Evolutionary conservation across 1,140 invertebrate genomes (phyloP).

Genomic region (Drosophila tani): DNA sequence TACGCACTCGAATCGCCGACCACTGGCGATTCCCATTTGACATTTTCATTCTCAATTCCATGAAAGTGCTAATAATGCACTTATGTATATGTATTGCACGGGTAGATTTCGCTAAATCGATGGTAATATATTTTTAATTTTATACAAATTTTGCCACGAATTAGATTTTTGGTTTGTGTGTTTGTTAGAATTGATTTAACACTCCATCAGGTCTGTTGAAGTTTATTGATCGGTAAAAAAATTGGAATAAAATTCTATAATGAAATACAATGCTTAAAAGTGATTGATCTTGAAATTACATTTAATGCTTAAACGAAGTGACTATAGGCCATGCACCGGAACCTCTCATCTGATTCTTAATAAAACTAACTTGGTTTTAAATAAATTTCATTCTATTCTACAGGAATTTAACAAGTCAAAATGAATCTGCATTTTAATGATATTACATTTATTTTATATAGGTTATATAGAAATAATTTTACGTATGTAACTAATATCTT

Average conservation of each 20-base stretch:
- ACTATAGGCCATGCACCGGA: not conserved
- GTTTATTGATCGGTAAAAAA: not conserved
- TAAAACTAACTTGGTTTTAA: too few species aligned
- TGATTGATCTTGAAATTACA: not conserved
- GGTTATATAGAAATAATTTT: too few species aligned
- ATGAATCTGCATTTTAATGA: fast-evolving
- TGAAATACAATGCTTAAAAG: not conserved
- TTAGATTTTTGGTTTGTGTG: not conserved
- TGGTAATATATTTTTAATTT: conserved; percentile 2
- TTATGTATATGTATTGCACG: conserved; percentile 36
- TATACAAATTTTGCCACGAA: conserved; percentile 18
- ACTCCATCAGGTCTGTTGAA: not conserved
- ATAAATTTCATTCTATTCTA: too few species aligned
- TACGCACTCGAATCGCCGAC: conserved; percentile 46
- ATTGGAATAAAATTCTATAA: not conserved
- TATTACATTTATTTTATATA: not conserved
- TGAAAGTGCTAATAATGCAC: conserved; percentile 62
- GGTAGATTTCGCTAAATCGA: conserved; percentile 18
- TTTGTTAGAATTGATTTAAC: not conserved
- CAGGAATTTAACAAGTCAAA: not conserved
- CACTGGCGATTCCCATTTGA: conserved; percentile 35
- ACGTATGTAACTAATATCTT: not conserved
- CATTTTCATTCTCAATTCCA: conserved; percentile 60
- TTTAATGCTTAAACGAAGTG: not conserved
- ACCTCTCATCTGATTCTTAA: too few species aligned